These are phyloP conservation scores for Nibea coibor DNA, from an alignment of 2,113 vertebrate species.

Conservation along the genomic window DNA sequence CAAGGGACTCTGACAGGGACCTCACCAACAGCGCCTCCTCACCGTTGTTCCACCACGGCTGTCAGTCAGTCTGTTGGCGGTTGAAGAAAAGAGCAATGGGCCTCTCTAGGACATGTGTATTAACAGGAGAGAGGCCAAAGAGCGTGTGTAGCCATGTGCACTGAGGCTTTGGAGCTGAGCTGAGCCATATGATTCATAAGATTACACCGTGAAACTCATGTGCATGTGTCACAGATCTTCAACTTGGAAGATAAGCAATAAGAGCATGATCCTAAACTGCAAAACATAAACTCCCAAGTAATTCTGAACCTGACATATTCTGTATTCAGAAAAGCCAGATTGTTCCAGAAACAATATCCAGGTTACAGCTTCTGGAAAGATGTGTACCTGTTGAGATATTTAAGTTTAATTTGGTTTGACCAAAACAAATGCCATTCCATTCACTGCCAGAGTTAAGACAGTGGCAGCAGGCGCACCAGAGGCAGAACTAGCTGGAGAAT, in stretches of 20 bases:
- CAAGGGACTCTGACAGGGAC: constrained; percentile 41
- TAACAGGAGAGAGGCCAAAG: constrained; percentile 62
- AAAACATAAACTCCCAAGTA: background rate
- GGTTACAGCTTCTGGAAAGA: no score
- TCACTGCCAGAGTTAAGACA: no score
- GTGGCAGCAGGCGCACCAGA: no score
- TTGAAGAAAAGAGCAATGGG: constrained; percentile 56
- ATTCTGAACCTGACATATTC: no score
- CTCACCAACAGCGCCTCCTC: constrained; percentile 52
- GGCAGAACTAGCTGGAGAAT: background rate
- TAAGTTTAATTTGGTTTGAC: no score
- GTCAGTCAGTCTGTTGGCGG: constrained; percentile 57
- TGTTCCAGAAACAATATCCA: no score
- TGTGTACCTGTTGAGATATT: no score
- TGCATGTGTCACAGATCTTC: background rate
- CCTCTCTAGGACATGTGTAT: constrained; percentile 61
- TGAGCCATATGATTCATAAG: background rate
- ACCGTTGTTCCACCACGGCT: constrained; percentile 41
- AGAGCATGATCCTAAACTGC: background rate
- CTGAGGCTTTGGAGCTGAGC: background rate
- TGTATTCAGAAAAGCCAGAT: no score
- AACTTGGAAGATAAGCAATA: background rate
- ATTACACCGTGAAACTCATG: background rate
- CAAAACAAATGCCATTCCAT: no score
- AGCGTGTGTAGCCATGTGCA: constrained; percentile 26